These are phyloP conservation scores for Clanis bilineata DNA, from an alignment of 2,888 invertebrate genomes.

Conservation along the genomic window DNA sequence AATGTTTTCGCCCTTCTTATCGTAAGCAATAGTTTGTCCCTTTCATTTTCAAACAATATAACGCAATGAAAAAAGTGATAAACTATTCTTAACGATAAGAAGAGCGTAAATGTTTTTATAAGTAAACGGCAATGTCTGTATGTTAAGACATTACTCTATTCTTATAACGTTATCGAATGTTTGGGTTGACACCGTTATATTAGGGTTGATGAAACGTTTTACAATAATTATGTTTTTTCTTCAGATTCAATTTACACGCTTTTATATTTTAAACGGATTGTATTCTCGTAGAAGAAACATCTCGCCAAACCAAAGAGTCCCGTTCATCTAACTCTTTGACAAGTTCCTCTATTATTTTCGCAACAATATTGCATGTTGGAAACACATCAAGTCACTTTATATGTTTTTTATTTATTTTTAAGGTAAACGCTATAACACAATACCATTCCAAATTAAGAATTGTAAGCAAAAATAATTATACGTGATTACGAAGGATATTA, in stretches of 20 bases:
- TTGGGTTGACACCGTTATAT: constrained; percentile 34
- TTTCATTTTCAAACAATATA: no score
- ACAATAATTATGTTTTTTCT: constrained; percentile 34
- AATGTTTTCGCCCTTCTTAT: no score
- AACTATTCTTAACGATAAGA: no score
- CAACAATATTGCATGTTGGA: constrained; percentile 58
- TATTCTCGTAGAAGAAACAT: constrained; percentile 45
- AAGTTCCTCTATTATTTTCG: constrained; percentile 56
- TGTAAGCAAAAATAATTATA: constrained; percentile 74
- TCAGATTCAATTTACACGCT: constrained; percentile 32
- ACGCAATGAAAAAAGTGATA: no score
- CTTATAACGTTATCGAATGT: constrained; percentile 26
- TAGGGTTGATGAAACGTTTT: constrained; percentile 38
- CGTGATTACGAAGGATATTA: constrained; percentile 73
- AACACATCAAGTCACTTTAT: constrained; percentile 51
- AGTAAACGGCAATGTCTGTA: no score
- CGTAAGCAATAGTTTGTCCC: no score
- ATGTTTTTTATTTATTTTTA: constrained; percentile 77
- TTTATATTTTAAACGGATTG: constrained; percentile 44
- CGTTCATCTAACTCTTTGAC: constrained; percentile 71
- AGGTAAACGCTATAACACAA: constrained; percentile 71
- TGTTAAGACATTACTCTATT: constrained; percentile 33
- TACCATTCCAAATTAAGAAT: constrained; percentile 81
- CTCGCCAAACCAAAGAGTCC: constrained; percentile 75
- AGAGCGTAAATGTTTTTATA: no score